Evolutionary conservation across 1,140 invertebrate species (phyloP), one percentile per base, ranked within the genome.

Genomic region (Oedothorax gibbosus): DNA sequence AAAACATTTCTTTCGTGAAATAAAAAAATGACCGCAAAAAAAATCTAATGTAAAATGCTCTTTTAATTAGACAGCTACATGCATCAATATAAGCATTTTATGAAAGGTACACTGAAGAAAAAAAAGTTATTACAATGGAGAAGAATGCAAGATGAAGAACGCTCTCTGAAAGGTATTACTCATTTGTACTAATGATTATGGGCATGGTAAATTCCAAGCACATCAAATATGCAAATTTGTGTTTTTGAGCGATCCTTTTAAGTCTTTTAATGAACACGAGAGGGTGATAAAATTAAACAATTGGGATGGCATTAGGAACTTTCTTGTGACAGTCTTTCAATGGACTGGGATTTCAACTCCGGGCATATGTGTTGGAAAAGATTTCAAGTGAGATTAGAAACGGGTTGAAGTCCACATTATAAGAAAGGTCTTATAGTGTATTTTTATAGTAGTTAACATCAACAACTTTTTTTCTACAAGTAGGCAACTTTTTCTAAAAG

Each of bases 31-130:
- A 10, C 20, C 18, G 7, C 15, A 71, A 71, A 71, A 53, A 62
- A 62, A 75, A n/a, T n/a, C 56, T 51, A 49, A 20, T 15, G n/a
- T 15, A 75, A 60, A 75, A 75, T 75, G 53, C 21, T 14, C 35
- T 57, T 75, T 75, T 75, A 75, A 75, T 75, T 75, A 75, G 54
- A 57, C 54, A 60, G 72, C 49, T 60, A 75, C 54, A 60, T 75
- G 60, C 72, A 75, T 75, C 72, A 75, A 75, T 21, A 51, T 0
- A 49, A 60, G 10, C 15, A 35, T 75, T 75, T 75, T 57, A 53
- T n/a, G 20, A 53, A 66, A 66, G 35, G 72, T 9, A 75, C 18
- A n/a, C 4, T 18, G 60, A 18, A 62, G 35, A 5, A 5, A 35
- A 35, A 35, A 35, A 35, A 35, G 35, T 2, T 35, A 35, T 35